These are phyloP conservation scores for Acrocephalus arundinaceus DNA, from an alignment of 2,113 vertebrate genomes.

Conservation along the genomic window DNA sequence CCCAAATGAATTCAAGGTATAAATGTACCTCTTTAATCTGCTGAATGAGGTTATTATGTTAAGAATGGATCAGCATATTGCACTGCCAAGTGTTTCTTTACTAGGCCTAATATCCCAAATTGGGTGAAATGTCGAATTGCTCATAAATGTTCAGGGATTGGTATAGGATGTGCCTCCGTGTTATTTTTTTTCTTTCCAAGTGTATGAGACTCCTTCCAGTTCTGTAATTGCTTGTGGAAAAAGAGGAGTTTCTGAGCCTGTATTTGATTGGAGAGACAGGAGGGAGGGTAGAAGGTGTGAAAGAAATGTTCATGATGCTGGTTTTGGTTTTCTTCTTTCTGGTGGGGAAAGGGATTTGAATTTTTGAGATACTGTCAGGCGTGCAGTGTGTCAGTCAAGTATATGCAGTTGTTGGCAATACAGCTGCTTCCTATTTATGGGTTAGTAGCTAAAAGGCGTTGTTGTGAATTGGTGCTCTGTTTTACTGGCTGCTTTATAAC, in stretches of 20 bases:
- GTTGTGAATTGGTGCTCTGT: not conserved
- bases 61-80: conserved; percentile 42
- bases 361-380: not conserved
- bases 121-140: conserved; percentile 47
- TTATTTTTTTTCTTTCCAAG: not conserved
- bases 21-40: conserved; percentile 32
- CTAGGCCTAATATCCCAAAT: conserved; percentile 39
- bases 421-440: not conserved
- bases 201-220: not conserved
- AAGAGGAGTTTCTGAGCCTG: not conserved
- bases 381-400: not conserved
- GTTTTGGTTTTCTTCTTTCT: not conserved
- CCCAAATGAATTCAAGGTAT: conserved; percentile 32
- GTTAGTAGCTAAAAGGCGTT: not conserved
- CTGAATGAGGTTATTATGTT: conserved; percentile 47
- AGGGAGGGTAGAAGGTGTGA: conserved; percentile 6
- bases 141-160: conserved; percentile 11
- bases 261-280: conserved; percentile 20
- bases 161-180: not conserved
- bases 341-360: not conserved
- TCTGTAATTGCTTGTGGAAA: conserved; percentile 8
- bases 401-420: not conserved
- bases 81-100: conserved; percentile 36
- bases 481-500: not conserved
- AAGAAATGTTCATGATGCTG: not conserved